Evolutionary conservation across 2,113 vertebrate genomes (phyloP), one percentile per base, ranked within the genome.

Genomic region (Coreoperca whiteheadi): DNA sequence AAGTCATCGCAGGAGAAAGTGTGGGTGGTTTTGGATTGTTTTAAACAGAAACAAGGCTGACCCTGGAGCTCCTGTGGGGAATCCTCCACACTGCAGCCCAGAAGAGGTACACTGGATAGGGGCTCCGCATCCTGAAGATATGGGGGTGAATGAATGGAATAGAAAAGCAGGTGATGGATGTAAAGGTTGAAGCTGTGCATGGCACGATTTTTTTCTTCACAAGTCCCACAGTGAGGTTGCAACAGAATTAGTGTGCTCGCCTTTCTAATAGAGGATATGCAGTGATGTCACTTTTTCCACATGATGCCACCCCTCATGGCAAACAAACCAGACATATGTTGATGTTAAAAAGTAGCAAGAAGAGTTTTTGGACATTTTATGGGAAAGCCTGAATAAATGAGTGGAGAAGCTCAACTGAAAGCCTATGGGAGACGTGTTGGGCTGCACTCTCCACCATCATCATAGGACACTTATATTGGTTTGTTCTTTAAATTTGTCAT

Each of bases 71-170:
- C 97, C 59, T 50, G 48, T 0, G 95, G 95, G 63, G 94, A 86
- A 14, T 97, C 96, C 3, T 97, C 96, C 28, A 98, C 96, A 0
- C 73, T 66, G 77, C 97, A 98, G 87, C 97, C 97, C 77, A 96
- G 84, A 1, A 99, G 94, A 0, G 97, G 97, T 25, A 98, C 95
- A 4, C 95, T 96, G 75, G 95, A 94, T 68, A 96, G 93, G 32
- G 97, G 97, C 91, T 96, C 96, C 41, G 95, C 95, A 14, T 98
- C 97, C 97, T 99, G 85, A 43, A 57, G 32, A 72, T 8, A 68
- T 43, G 11, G 32, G 5, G 20, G 67, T 1, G 37, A 8, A 18
- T 15, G 14, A 50, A 41, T 39, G 18, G 15, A 21, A 74, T 0
- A 32, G 16, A 57, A 2, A 66, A 65, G 67, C 23, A 51, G 56